Evolutionary conservation across 1,140 invertebrate species (phyloP).

Genomic region (Plutomurus gul): DNA sequence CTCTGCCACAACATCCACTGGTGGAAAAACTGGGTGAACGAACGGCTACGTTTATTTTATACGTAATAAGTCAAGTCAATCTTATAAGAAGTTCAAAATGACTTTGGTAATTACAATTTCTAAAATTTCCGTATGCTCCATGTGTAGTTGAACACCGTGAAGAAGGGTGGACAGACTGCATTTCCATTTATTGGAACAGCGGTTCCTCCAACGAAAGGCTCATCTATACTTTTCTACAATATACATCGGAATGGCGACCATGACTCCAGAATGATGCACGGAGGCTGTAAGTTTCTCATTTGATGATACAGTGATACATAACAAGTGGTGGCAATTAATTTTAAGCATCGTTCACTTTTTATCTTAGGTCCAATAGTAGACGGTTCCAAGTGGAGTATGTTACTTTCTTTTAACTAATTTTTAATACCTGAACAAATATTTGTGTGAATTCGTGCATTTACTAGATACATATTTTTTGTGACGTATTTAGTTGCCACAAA

Average conservation of each 20-base stretch:
- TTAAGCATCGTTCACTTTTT: no score
- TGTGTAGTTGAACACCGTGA: background rate
- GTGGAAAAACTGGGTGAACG: no score
- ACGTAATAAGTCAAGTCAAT: no score
- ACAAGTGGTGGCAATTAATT: no score
- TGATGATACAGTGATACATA: no score
- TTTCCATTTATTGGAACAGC: slow-evolving; percentile 47
- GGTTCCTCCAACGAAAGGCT: slow-evolving; percentile 43
- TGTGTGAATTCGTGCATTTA: background rate
- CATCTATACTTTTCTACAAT: slow-evolving; percentile 45
- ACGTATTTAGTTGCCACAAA: slow-evolving; percentile 39
- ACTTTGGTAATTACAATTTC: no score
- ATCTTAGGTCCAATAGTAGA: slow-evolving; percentile 26
- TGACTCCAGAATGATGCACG: slow-evolving; percentile 47
- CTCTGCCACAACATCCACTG: no score
- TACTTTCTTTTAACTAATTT: background rate
- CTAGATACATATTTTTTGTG: background rate
- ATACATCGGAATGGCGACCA: slow-evolving; percentile 40
- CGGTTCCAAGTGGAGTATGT: slow-evolving; percentile 42
- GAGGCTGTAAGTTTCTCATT: slow-evolving; percentile 29
- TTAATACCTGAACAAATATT: background rate
- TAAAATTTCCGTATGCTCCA: no score
- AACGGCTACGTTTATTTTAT: no score
- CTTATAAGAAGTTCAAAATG: no score
- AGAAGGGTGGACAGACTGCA: slow-evolving; percentile 45